phyloP scores from a whole-genome alignment of 2,888 invertebrate genomes.

The Mystacides longicornis region DNA sequence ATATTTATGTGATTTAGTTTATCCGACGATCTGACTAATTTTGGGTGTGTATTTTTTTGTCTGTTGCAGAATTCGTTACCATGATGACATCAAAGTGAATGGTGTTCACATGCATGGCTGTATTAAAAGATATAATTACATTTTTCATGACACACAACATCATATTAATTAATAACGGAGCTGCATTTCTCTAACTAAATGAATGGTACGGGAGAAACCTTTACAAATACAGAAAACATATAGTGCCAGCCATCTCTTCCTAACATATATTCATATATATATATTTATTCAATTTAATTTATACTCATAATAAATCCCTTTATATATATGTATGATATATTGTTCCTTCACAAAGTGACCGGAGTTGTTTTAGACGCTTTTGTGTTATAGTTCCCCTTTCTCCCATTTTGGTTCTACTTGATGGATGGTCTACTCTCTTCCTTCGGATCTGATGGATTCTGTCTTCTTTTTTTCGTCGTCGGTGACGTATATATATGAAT shows the following conservation, averaged over 20 bases:
- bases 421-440: no score
- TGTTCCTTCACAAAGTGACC: no score
- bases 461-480: no score
- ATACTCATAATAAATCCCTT: no score
- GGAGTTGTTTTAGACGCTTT: no score
- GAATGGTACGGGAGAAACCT: constrained; percentile 23
- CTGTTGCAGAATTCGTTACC: constrained; percentile 90
- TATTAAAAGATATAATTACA: constrained; percentile 43
- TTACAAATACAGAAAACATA: constrained; percentile 5
- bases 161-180: constrained; percentile 38
- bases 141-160: constrained; percentile 51
- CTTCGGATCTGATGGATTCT: no score
- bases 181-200: constrained; percentile 52
- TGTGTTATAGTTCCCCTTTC: no score
- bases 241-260: neutral
- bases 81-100: constrained; percentile 99
- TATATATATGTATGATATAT: neutral
- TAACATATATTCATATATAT: neutral
- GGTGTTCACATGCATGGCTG: constrained; percentile 56
- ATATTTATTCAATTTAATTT: no score
- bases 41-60: neutral
- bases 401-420: no score
- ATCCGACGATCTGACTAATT: no score
- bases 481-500: neutral
- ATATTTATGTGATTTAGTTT: no score